A percentile compares a stretch with the other conserved stretches of the same genome.
These are phyloP conservation scores for Brachypodius melanocephalos DNA, from an alignment of 2,113 vertebrate species.

Conservation along the genomic window DNA sequence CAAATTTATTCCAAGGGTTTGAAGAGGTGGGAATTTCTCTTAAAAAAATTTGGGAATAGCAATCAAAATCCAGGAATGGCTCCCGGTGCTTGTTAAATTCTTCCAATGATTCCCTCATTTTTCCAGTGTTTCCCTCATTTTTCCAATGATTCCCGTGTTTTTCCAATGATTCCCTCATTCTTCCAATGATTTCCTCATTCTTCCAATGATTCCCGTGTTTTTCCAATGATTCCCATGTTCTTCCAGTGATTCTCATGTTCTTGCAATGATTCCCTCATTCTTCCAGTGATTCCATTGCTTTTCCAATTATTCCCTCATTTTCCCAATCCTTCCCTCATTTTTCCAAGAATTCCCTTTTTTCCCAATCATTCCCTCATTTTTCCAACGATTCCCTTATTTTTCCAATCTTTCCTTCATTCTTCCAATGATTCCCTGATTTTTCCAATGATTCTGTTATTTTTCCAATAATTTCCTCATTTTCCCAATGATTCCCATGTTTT, in stretches of 20 bases:
- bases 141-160: not conserved
- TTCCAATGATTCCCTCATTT: not conserved
- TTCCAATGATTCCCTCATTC: no score
- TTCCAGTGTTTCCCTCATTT: fast-evolving
- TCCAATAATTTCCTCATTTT: fast-evolving
- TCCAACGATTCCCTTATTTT: fast-evolving
- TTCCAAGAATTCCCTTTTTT: not conserved
- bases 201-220: fast-evolving
- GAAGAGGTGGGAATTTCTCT: not conserved
- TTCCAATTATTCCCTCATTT: not conserved
- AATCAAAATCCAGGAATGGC: not conserved
- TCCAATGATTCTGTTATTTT: not conserved
- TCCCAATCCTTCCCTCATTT: not conserved
- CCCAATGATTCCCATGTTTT: fast-evolving
- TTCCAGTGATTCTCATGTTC: not conserved
- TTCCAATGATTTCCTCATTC: not conserved
- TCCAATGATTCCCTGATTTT: fast-evolving
- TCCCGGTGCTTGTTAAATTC: not conserved
- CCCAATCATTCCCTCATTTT: fast-evolving
- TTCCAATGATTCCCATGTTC: fast-evolving
- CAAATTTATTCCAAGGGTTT: not conserved
- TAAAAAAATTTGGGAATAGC: not conserved
- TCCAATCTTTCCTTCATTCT: fast-evolving
- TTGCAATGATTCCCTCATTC: fast-evolving
- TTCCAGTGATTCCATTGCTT: fast-evolving